phyloP scores from a whole-genome alignment of 2,888 invertebrate species.

The Diploptera punctata region DNA sequence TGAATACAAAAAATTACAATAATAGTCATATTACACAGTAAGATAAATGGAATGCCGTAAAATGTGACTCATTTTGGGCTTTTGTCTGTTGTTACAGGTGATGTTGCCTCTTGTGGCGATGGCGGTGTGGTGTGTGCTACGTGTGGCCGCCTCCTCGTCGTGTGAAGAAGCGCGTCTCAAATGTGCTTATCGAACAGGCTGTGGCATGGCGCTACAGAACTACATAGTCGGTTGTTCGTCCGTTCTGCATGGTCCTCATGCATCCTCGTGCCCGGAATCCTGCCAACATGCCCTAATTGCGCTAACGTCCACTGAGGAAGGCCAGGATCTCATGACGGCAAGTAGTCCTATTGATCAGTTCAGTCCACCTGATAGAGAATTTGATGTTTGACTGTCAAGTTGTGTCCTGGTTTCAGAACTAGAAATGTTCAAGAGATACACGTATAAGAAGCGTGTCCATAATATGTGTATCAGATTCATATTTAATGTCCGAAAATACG shows the following conservation, averaged over 20 bases:
- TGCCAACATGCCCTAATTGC: conserved; percentile 82
- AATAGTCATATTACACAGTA: no score
- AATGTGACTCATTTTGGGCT: no score
- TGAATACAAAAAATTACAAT: no score
- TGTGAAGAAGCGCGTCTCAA: conserved; percentile 74
- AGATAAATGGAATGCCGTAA: no score
- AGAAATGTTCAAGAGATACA: no score
- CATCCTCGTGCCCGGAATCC: conserved; percentile 66
- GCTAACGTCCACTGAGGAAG: conserved; percentile 79
- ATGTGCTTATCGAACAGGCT: conserved; percentile 78
- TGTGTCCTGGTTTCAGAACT: no score
- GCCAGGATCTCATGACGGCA: conserved; percentile 78
- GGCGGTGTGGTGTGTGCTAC: conserved; percentile 42
- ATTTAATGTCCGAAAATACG: no score
- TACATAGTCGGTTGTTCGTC: conserved; percentile 77
- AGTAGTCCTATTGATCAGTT: no score
- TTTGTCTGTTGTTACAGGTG: conserved; percentile 33
- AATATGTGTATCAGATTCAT: no score
- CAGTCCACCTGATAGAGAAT: no score
- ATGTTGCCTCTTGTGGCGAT: conserved; percentile 40
- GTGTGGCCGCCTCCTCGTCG: conserved; percentile 47
- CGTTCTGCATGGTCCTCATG: conserved; percentile 64
- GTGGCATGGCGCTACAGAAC: conserved; percentile 77
- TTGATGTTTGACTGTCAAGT: no score
- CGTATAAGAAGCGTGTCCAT: no score